These are phyloP conservation scores for Distichodus sexfasciatus DNA, from an alignment of 2,797 vertebrate genomes.

Conservation along the genomic window DNA sequence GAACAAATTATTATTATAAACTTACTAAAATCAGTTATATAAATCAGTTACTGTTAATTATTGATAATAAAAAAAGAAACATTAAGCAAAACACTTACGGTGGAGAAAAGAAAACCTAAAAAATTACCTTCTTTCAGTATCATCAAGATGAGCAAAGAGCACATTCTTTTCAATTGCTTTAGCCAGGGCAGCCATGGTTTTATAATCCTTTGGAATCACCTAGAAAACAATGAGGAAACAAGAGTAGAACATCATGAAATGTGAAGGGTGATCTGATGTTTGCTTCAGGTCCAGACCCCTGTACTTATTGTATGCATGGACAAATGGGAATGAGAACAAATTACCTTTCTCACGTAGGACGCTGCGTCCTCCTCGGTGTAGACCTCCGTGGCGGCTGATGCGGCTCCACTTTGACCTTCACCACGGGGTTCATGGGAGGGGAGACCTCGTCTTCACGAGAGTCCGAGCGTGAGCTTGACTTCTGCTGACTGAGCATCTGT, in stretches of 20 bases:
- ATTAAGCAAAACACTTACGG: neutral
- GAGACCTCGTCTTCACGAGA: slow-evolving; percentile 97
- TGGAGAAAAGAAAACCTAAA: neutral
- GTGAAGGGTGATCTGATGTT: too few species aligned
- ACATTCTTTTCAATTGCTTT: slow-evolving; percentile 99
- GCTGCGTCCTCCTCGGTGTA: slow-evolving; percentile 98
- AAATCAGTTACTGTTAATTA: too few species aligned
- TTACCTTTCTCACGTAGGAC: slow-evolving; percentile 96
- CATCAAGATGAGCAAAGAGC: slow-evolving; percentile 95
- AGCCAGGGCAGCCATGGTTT: slow-evolving; percentile 97
- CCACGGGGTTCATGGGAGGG: slow-evolving; percentile 97
- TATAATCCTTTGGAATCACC: slow-evolving; percentile 99
- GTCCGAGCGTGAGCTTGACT: slow-evolving; percentile 88
- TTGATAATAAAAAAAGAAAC: neutral
- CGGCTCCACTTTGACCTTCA: slow-evolving; percentile 93
- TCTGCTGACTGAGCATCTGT: slow-evolving; percentile 92
- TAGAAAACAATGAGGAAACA: neutral
- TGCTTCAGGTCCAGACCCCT: neutral
- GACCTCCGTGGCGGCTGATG: slow-evolving; percentile 98
- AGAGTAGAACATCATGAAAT: too few species aligned
- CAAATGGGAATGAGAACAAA: neutral
- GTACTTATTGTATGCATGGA: too few species aligned
- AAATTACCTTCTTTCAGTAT: slow-evolving; percentile 93
- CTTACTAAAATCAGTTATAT: too few species aligned
- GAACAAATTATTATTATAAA: too few species aligned